Evolutionary conservation across 2,888 invertebrate species (phyloP), one percentile per base, ranked within the genome.

Genomic region (Drosophila neonasuta): DNA sequence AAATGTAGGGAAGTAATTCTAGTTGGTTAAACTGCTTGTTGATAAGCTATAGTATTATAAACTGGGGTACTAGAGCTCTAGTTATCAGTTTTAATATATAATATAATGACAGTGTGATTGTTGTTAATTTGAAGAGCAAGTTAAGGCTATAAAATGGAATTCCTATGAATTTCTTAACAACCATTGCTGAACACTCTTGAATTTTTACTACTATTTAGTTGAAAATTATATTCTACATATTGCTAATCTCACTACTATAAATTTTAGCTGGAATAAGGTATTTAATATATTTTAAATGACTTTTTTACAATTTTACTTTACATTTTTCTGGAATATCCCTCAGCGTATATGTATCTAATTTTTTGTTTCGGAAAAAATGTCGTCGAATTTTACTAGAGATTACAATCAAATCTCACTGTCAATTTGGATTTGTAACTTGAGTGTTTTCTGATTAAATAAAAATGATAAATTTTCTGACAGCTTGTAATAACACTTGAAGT

Each of bases 21-120:
- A 5, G 13, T 36, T 24, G 24, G 6, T 30, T 51, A 46, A 42
- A 48, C 30, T 32, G 30, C 24, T 6, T 24, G 5, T 10, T 34
- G 60, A 68, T 60, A 55, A 61, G 46, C 46, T 11, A 11, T 13
- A 41, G 58, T 55, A 41, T 10, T 44, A 60, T 56, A 39, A 36
- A 13, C 50, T 36, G 30, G n/a, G 9, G 11, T 13, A 29, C n/a
- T 46, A 24, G 13, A 1, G 11, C 29, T 20, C 7, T 29, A 44
- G 15, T 44, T 24, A 50, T 20, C 50, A 59, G n/a, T 2, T 20
- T 1, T 8, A 15, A n/a, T n/a, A 5, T 36, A 36, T 36, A 36
- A n/a, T 36, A n/a, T 51, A 34, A 9, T 45, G 39, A 24, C 13
- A 17, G n/a, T 39, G 9, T 17, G 11, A 30, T 15, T 44, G 8